Evolutionary conservation across 1,140 invertebrate species (phyloP), one percentile per base, ranked within the genome.

Genomic region (Pseudobourletiella spinata): DNA sequence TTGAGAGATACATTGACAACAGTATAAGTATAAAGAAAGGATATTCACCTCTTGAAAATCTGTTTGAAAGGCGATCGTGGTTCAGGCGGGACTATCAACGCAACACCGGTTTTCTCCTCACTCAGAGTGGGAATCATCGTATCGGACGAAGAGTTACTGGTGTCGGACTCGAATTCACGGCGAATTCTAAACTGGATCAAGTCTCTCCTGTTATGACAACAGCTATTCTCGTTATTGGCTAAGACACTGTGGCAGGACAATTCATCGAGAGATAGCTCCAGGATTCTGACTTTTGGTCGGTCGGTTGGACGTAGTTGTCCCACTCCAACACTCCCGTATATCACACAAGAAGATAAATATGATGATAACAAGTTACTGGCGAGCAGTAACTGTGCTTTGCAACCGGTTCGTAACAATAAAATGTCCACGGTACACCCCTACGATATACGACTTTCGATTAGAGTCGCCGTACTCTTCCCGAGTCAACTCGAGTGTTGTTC

Each of bases 31-130:
- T n/a, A 46, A 57, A 39, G 8, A 32, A 46, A 29, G 24, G 14
- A 14, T 57, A 55, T 60, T 61, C 25, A 66, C 65, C 65, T 66
- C 63, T 63, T 63, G 42, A 67, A 67, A 24, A 67, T 50, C 22
- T 60, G 51, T 46, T 67, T 67, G 32, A 67, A 61, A 15, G 57
- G 63, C 18, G 58, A 57, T 28, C 44, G 42, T 8, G 58, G 43
- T 22, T 35, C 16, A 32, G 43, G 58, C 29, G 63, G 32, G 8
- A 65, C 43, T 25, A 65, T 61, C 2, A 61, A 46, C 43, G 54
- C 61, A 25, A 65, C 52, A 26, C 59, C 63, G 18, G 44, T 30
- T 26, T 61, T 65, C 35, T 61, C 63, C 16, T 61, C 63, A 42
- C 8, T 65, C n/a, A 65, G 20, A 15, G 51, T 65, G 42, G 63